Percentiles rank a stretch among this genome's conserved stretches.
Conservation (phyloP, 2,797 vertebrate species). For the Gymnopithys bicolor region DNA sequence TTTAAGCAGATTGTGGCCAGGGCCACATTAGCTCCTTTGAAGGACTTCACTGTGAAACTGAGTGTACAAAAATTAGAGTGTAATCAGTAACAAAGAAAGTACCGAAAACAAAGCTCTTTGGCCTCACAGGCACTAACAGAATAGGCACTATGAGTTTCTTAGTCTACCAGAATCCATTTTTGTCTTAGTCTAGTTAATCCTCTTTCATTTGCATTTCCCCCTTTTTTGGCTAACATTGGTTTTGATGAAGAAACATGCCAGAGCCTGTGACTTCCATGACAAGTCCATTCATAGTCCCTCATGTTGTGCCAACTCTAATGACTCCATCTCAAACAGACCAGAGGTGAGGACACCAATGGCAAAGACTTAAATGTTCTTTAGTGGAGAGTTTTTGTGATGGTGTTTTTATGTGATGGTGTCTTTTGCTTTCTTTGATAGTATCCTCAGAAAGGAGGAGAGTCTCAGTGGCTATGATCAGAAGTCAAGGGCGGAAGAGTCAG, state of each 20-base stretch:
- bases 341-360: neutral
- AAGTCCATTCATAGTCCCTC: conserved; percentile 6
- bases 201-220: neutral
- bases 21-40: neutral
- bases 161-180: neutral
- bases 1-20: neutral
- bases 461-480: neutral
- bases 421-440: neutral
- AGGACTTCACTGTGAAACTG: neutral
- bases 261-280: neutral
- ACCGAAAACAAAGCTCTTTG: neutral
- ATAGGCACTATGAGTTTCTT: neutral
- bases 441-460: neutral
- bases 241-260: conserved; percentile 29
- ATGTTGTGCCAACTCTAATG: neutral
- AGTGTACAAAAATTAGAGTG: neutral
- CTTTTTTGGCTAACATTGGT: neutral
- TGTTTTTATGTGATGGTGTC: neutral
- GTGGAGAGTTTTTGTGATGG: neutral
- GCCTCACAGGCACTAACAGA: neutral
- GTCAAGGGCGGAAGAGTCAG: neutral
- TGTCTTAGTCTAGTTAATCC: neutral
- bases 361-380: neutral
- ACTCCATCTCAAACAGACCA: neutral
- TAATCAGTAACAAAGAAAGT: neutral